phyloP scores from a whole-genome alignment of 2,888 invertebrate genomes.

The Andrena trimmerana region DNA sequence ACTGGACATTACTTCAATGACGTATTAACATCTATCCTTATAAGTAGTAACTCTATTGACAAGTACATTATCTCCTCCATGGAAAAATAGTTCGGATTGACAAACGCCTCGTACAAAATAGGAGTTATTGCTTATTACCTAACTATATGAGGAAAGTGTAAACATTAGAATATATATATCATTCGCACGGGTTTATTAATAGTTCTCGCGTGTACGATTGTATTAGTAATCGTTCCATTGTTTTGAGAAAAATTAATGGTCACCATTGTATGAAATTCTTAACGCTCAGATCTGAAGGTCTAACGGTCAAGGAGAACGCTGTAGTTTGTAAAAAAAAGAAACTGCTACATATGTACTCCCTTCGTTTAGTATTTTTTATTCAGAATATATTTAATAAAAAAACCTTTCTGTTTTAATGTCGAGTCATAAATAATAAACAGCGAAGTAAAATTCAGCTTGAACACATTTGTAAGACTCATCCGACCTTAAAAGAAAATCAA shows the following conservation, averaged over 20 bases:
- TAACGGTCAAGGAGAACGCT: background rate
- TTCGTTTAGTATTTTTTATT: background rate
- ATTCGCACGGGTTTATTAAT: slow-evolving; percentile 29
- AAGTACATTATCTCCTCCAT: slow-evolving; percentile 50
- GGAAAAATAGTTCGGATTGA: slow-evolving; percentile 64
- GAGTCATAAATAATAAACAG: background rate
- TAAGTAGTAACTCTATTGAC: slow-evolving; percentile 40
- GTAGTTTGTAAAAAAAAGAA: slow-evolving; percentile 7
- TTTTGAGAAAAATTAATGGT: slow-evolving; percentile 11
- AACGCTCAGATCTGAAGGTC: slow-evolving; percentile 20
- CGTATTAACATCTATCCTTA: slow-evolving; percentile 52
- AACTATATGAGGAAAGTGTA: slow-evolving; percentile 58
- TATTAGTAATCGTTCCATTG: slow-evolving; percentile 20
- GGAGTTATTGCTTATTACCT: slow-evolving; percentile 60
- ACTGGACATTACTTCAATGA: slow-evolving; percentile 49
- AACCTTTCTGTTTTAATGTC: background rate
- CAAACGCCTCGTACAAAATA: slow-evolving; percentile 67
- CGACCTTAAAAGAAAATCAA: background rate
- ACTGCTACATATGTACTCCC: background rate
- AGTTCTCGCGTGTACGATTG: slow-evolving; percentile 28
- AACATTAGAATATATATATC: slow-evolving; percentile 52
- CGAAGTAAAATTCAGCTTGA: background rate
- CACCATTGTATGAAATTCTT: slow-evolving; percentile 34
- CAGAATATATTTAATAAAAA: background rate
- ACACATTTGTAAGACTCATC: background rate